phyloP scores from a whole-genome alignment of 2,113 vertebrate genomes.

The Apteryx owenii region DNA sequence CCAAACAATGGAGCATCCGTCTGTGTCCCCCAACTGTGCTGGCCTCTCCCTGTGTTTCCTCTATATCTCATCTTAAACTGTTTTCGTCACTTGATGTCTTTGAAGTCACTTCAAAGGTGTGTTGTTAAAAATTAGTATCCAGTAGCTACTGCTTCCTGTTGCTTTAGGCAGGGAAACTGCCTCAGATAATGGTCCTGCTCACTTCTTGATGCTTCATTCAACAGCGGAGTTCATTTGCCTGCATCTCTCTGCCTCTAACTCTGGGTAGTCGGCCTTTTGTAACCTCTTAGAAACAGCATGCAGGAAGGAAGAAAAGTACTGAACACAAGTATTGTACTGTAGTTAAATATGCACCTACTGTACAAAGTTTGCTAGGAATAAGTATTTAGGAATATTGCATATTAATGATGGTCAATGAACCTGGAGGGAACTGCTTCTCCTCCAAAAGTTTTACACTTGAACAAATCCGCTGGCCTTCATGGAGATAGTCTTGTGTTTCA shows the following conservation, averaged over 20 bases:
- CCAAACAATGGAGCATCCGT: neutral
- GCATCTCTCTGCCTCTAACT: neutral
- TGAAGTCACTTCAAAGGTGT: constrained; percentile 52
- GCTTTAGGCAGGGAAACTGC: neutral
- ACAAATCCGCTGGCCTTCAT: neutral
- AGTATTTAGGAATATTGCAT: neutral
- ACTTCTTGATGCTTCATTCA: neutral
- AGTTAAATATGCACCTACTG: neutral
- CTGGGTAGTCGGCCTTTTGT: neutral
- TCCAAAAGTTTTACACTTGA: neutral
- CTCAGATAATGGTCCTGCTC: neutral
- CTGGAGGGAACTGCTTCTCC: neutral
- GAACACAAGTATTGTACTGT: neutral
- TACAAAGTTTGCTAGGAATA: neutral
- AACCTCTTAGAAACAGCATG: neutral
- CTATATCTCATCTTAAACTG: neutral
- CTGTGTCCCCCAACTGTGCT: neutral
- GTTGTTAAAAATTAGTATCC: constrained; percentile 10
- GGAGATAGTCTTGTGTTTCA: neutral
- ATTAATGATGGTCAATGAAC: neutral
- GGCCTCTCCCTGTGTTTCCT: neutral
- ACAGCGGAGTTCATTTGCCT: neutral
- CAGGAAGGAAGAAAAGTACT: neutral
- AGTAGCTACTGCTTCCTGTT: neutral
- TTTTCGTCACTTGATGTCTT: neutral